Conservation (phyloP, 2,113 vertebrate genomes). For the Acrocephalus kingi region DNA sequence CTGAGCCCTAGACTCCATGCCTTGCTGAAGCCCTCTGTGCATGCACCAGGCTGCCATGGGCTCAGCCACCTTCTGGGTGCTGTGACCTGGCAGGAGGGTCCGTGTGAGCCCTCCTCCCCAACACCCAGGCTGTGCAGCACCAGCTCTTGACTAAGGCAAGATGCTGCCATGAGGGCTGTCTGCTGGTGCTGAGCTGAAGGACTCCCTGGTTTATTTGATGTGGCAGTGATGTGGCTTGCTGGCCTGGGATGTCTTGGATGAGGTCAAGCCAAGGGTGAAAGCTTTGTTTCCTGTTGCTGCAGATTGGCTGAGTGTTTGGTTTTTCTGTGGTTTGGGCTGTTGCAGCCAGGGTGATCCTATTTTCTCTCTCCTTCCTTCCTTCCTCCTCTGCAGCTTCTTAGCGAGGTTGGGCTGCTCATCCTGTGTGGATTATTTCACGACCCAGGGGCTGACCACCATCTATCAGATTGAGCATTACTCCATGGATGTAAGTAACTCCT, state of each 20-base stretch:
- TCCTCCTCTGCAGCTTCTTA: constrained; percentile 90
- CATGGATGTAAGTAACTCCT: constrained; percentile 94
- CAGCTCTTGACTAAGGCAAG: background rate
- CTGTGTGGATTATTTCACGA: constrained; percentile 99
- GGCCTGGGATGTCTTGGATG: constrained; percentile 28
- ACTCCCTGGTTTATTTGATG: background rate
- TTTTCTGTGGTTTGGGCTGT: constrained; percentile 75
- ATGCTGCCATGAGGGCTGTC: background rate
- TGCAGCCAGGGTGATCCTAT: constrained; percentile 82
- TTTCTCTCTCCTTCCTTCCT: constrained; percentile 76
- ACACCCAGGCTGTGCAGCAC: background rate
- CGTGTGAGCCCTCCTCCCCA: background rate
- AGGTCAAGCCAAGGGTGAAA: constrained; percentile 39
- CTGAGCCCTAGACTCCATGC: background rate
- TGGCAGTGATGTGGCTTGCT: background rate
- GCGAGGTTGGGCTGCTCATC: constrained; percentile 97
- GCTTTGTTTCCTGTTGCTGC: constrained; percentile 62
- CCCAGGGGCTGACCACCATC: constrained; percentile 98
- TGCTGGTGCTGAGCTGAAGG: background rate
- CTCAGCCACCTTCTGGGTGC: background rate
- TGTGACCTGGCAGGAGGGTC: background rate
- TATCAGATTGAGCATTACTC: constrained; percentile 99
- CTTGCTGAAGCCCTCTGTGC: background rate
- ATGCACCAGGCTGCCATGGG: background rate
- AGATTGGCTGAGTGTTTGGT: constrained; percentile 72